These are phyloP conservation scores for Tricholauxania praeusta DNA, from an alignment of 2,888 invertebrate genomes.

Conservation along the genomic window DNA sequence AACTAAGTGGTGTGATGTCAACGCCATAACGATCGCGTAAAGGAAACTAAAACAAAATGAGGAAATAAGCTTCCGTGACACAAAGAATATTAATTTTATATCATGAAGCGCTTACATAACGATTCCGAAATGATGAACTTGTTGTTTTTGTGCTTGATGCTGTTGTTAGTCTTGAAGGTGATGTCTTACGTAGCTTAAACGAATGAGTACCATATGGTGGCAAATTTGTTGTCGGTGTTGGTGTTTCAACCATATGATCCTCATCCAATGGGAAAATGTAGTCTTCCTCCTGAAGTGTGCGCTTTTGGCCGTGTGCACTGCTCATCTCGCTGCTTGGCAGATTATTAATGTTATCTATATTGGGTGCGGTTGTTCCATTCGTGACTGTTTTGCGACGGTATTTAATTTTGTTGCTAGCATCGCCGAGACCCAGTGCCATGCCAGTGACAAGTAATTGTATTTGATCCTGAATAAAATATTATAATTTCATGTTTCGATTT, in stretches of 20 bases:
- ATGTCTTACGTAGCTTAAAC: slow-evolving; percentile 70
- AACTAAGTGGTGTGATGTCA: slow-evolving; percentile 85
- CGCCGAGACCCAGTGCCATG: slow-evolving; percentile 82
- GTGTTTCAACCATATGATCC: slow-evolving; percentile 71
- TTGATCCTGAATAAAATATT: slow-evolving; percentile 70
- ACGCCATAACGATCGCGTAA: slow-evolving; percentile 72
- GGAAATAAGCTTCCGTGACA: neutral
- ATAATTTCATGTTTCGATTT: neutral
- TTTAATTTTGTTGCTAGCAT: slow-evolving; percentile 70
- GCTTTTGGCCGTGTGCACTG: slow-evolving; percentile 43
- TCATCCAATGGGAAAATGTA: slow-evolving; percentile 89
- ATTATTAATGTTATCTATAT: slow-evolving; percentile 24
- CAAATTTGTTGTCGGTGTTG: slow-evolving; percentile 56
- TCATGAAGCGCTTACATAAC: slow-evolving; percentile 49
- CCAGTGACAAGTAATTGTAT: slow-evolving; percentile 79
- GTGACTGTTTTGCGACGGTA: slow-evolving; percentile 58
- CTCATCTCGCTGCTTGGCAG: slow-evolving; percentile 45
- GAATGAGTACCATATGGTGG: slow-evolving; percentile 64
- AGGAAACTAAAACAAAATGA: slow-evolving; percentile 56
- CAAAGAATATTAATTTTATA: neutral
- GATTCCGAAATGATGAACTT: slow-evolving; percentile 46
- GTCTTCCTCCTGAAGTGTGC: slow-evolving; percentile 74
- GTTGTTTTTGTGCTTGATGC: slow-evolving; percentile 43
- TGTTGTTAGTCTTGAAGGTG: slow-evolving; percentile 69
- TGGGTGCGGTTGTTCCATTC: slow-evolving; percentile 37